Evolutionary conservation across 2,888 invertebrate genomes (phyloP).

Genomic region (Diarsia rubi): DNA sequence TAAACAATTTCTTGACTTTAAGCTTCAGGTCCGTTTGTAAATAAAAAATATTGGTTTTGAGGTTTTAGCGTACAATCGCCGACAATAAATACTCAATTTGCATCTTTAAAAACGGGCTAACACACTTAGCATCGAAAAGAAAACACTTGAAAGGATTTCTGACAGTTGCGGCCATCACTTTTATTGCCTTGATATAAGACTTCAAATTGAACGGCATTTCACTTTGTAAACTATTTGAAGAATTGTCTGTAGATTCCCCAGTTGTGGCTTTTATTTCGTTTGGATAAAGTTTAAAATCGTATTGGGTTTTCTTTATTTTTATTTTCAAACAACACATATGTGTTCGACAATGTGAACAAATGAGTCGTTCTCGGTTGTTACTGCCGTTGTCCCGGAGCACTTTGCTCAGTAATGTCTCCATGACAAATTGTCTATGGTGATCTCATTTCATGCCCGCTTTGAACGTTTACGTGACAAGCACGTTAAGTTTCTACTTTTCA

Average conservation of each 20-base stretch:
- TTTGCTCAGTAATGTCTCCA: conserved; percentile 49
- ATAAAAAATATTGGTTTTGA: conserved; percentile 67
- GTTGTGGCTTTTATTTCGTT: neutral
- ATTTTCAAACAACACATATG: conserved; percentile 13
- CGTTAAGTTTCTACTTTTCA: conserved; percentile 59
- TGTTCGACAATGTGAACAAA: conserved; percentile 52
- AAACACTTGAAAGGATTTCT: conserved; percentile 29
- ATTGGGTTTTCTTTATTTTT: conserved; percentile 10
- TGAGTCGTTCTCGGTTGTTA: conserved; percentile 52
- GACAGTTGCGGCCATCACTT: conserved; percentile 1
- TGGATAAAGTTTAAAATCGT: conserved; percentile 29
- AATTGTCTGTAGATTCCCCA: neutral
- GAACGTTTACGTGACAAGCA: conserved; percentile 49
- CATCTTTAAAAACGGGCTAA: conserved; percentile 47
- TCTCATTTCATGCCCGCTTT: conserved; percentile 61
- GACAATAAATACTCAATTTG: conserved; percentile 59
- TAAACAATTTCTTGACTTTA: conserved; percentile 9
- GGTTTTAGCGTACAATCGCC: conserved; percentile 63
- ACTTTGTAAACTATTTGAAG: neutral
- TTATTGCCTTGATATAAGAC: conserved; percentile 24
- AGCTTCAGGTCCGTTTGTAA: conserved; percentile 20
- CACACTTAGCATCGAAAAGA: conserved; percentile 54
- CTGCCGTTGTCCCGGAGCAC: conserved; percentile 53
- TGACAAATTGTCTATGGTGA: conserved; percentile 53
- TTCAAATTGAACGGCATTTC: conserved; percentile 22